Conservation (phyloP, 2,113 vertebrate species). For the Lathamus discolor region DNA sequence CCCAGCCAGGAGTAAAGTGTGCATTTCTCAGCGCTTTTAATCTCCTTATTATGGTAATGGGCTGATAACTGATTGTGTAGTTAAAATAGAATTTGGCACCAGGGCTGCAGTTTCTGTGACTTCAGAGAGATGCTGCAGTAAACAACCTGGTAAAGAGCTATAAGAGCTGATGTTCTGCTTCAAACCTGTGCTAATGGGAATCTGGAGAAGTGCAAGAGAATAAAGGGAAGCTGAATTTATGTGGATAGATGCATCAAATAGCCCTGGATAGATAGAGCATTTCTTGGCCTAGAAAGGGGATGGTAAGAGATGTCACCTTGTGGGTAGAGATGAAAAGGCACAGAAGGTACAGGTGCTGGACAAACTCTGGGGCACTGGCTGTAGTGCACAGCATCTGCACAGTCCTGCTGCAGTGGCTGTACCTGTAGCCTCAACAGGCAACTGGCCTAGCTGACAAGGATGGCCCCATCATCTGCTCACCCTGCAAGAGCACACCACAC, state of each 20-base stretch:
- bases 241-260: not conserved
- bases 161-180: slow-evolving; percentile 36
- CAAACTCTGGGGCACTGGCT: not conserved
- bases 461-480: not conserved
- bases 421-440: fast-evolving
- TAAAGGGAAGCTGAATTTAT: slow-evolving; percentile 6
- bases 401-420: not conserved
- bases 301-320: not conserved
- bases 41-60: slow-evolving; percentile 61
- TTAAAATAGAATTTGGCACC: slow-evolving; percentile 62
- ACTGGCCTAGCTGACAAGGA: not conserved
- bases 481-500: not conserved
- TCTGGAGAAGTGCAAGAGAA: slow-evolving; percentile 5
- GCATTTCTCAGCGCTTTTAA: slow-evolving; percentile 35
- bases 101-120: slow-evolving; percentile 44
- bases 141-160: slow-evolving; percentile 48
- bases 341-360: fast-evolving
- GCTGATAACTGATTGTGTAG: slow-evolving; percentile 53
- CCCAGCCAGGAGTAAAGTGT: not conserved
- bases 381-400: not conserved
- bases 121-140: slow-evolving; percentile 54
- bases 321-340: not conserved
- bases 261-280: not conserved
- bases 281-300: not conserved
- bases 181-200: slow-evolving; percentile 36